phyloP scores from a whole-genome alignment of 2,888 invertebrate genomes.

The Cryptocephalus primarius region DNA sequence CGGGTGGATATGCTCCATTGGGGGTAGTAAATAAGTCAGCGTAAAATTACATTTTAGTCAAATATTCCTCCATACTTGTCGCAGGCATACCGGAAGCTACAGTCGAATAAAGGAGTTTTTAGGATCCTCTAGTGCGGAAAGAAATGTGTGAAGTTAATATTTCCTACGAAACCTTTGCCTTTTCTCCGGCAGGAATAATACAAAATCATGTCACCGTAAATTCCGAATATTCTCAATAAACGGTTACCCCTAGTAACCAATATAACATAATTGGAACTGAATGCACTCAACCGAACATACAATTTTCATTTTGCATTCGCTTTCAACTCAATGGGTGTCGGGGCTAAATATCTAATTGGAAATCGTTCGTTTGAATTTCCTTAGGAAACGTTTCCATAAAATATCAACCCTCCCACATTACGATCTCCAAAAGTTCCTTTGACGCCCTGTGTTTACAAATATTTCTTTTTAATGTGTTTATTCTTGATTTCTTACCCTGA shows the following conservation, averaged over 20 bases:
- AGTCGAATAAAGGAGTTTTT: too few relatives aligned
- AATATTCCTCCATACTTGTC: too few relatives aligned
- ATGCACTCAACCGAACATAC: conserved; percentile 23
- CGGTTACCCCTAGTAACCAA: conserved; percentile 24
- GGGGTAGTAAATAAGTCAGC: too few relatives aligned
- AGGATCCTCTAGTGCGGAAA: not conserved
- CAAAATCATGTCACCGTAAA: conserved; percentile 6
- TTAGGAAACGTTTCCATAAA: conserved; percentile 15
- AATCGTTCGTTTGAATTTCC: conserved; percentile 19
- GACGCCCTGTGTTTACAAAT: conserved; percentile 8
- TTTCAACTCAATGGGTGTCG: conserved; percentile 12
- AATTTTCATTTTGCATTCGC: conserved; percentile 26
- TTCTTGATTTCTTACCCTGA: too few relatives aligned
- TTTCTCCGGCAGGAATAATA: not conserved
- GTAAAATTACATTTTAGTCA: too few relatives aligned
- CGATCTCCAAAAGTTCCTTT: conserved; percentile 4
- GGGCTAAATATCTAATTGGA: conserved; percentile 18
- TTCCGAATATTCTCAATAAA: conserved; percentile 19
- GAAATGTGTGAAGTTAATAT: not conserved
- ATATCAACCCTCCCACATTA: conserved; percentile 9
- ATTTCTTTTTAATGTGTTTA: conserved; percentile 3
- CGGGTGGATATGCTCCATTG: too few relatives aligned
- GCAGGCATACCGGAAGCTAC: too few relatives aligned
- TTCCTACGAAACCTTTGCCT: not conserved
- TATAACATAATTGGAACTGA: conserved; percentile 24